Base-by-base conservation (phyloP, 2,113 vertebrate species). In the Gadus macrocephalus region DNA sequence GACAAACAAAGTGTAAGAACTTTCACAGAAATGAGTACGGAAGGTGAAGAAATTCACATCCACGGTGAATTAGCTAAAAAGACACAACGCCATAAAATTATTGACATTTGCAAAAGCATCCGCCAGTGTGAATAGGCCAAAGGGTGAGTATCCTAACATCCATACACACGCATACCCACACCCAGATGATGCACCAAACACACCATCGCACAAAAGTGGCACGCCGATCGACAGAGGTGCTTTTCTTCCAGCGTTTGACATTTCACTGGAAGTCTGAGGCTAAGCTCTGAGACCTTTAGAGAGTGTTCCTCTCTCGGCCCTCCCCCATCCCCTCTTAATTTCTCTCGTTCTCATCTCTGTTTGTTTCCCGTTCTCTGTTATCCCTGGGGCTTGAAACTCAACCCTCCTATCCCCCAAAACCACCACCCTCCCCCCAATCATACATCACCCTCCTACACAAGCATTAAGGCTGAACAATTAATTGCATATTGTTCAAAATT, bases 261-360 rank as follows among this genome's bases (percentile, higher is more conserved):
- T 91, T 90, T 90, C 4, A 62, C 69, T 56, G 53, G 15, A 62
- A 78, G 78, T 75, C 56, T 68, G 76, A 77, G 79, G 78, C 81
- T 86, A 85, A 91, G 82, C 78, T 56, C 72, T 83, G 74, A 87
- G 86, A 90, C 88, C 84, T 89, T 87, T 83, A 70, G 78, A 82
- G 81, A 83, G 79, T 83, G 78, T 78, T 83, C 64, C 69, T 84
- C 72, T 75, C 64, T 72, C 75, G 31, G 72, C 81, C 71, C 28
- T 75, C 73, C 77, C 72, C 84, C 79, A 63, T 82, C 73, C 76
- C 70, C 66, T 61, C 31, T 83, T 80, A 75, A 79, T 83, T 74
- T 69, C 59, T 38, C n/a, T 20, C 25, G 0, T 70, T 69, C 75
- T 87, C 81, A 81, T 85, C 74, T 86, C 15, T 80, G 77, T 87